phyloP scores from a whole-genome alignment of 2,888 invertebrate species.

The Prosopocoilus inquinatus region DNA sequence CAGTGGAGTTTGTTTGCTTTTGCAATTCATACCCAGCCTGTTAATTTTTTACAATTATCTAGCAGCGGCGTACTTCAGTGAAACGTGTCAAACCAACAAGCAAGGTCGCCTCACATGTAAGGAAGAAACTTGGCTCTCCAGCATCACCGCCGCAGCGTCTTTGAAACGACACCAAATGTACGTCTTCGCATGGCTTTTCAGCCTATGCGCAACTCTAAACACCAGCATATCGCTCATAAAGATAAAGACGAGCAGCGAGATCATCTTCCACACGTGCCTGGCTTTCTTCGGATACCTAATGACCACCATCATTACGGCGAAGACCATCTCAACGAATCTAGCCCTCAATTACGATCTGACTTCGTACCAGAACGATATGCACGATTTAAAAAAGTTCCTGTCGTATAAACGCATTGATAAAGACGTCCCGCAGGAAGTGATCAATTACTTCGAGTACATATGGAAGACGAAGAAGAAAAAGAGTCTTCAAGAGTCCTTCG shows the following conservation, averaged over 20 bases:
- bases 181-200: background rate
- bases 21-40: constrained; percentile 7
- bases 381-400: constrained; percentile 27
- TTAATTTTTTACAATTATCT: constrained; percentile 6
- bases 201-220: background rate
- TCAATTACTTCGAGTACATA: constrained; percentile 32
- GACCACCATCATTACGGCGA: constrained; percentile 4
- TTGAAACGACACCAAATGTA: background rate
- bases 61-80: background rate
- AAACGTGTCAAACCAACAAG: background rate
- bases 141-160: background rate
- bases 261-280: background rate
- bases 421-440: constrained; percentile 24
- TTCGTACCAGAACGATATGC: constrained; percentile 29
- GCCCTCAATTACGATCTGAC: constrained; percentile 12
- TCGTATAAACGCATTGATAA: constrained; percentile 26
- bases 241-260: background rate
- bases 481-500: constrained; percentile 17
- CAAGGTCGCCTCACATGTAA: background rate
- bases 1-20: background rate
- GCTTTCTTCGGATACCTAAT: background rate
- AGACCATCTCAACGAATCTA: constrained; percentile 10
- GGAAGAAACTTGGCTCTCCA: constrained; percentile 5
- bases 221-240: background rate
- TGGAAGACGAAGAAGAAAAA: constrained; percentile 27